Conservation (phyloP, 2,113 vertebrate genomes). For the Boleophthalmus pectinirostris region DNA sequence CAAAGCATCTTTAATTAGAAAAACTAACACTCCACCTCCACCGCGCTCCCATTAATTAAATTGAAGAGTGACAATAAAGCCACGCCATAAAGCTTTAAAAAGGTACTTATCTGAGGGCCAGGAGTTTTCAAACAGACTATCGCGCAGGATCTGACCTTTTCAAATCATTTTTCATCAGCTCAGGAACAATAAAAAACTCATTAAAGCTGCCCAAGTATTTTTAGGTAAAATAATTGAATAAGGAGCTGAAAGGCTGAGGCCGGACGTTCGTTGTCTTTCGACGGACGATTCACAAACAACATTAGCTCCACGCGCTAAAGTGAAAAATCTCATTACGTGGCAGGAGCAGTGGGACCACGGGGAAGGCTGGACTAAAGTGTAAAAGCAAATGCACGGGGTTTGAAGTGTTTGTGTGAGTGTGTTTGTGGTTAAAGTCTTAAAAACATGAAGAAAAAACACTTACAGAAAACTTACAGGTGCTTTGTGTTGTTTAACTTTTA, state of each 20-base stretch:
- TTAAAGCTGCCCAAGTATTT: slow-evolving; percentile 42
- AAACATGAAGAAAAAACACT: too few relatives aligned
- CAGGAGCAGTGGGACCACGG: neutral
- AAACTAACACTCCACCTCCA: neutral
- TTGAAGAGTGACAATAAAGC: slow-evolving; percentile 4
- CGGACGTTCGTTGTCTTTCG: neutral
- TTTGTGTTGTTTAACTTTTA: too few relatives aligned
- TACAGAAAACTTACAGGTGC: too few relatives aligned
- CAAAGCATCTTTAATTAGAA: slow-evolving; percentile 16
- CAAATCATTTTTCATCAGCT: slow-evolving; percentile 31
- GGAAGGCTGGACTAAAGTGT: neutral
- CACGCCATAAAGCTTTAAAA: slow-evolving; percentile 19
- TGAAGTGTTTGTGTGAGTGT: neutral
- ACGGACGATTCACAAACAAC: slow-evolving; percentile 14
- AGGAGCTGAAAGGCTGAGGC: slow-evolving; percentile 12
- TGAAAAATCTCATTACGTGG: neutral
- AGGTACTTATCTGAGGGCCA: slow-evolving; percentile 18
- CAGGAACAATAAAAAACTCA: slow-evolving; percentile 45
- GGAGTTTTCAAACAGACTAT: slow-evolving; percentile 8
- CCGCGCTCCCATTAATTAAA: slow-evolving; percentile 30
- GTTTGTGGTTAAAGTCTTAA: too few relatives aligned
- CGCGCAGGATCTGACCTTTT: slow-evolving; percentile 44
- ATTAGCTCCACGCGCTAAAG: neutral
- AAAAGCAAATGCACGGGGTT: neutral
- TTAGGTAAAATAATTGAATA: slow-evolving; percentile 33